Evolutionary conservation across 2,888 invertebrate genomes (phyloP).

Genomic region (Callosobruchus maculatus): DNA sequence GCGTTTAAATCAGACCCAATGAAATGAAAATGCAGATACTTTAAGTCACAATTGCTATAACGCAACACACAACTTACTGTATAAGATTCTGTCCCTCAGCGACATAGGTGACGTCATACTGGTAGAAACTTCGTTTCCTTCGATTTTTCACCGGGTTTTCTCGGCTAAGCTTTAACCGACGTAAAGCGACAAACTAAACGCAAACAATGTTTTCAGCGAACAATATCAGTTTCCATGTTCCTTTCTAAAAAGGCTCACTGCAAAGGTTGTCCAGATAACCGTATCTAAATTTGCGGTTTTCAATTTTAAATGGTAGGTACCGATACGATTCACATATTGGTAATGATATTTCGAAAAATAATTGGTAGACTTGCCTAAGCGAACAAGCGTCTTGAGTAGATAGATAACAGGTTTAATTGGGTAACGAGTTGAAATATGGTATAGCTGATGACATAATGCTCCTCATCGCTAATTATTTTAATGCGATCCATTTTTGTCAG

Average conservation of each 20-base stretch:
- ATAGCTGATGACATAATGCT: too few species aligned
- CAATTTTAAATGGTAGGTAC: constrained; percentile 1
- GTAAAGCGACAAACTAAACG: neutral
- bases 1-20: too few species aligned
- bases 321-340: neutral
- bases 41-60: too few species aligned
- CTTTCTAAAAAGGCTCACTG: neutral
- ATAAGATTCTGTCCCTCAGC: neutral
- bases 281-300: neutral
- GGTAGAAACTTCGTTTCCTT: too few species aligned
- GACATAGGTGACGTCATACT: neutral
- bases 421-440: neutral
- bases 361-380: neutral
- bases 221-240: neutral
- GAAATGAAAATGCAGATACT: too few species aligned
- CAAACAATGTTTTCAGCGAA: neutral
- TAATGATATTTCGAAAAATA: neutral
- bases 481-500: neutral
- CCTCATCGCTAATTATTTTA: too few species aligned
- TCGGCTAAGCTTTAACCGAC: neutral
- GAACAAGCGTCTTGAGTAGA: neutral
- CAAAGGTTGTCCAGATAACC: neutral
- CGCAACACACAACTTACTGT: neutral
- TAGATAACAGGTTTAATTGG: neutral
- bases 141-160: neutral